phyloP scores from a whole-genome alignment of 2,113 vertebrate genomes.

The Colaptes auratus region DNA sequence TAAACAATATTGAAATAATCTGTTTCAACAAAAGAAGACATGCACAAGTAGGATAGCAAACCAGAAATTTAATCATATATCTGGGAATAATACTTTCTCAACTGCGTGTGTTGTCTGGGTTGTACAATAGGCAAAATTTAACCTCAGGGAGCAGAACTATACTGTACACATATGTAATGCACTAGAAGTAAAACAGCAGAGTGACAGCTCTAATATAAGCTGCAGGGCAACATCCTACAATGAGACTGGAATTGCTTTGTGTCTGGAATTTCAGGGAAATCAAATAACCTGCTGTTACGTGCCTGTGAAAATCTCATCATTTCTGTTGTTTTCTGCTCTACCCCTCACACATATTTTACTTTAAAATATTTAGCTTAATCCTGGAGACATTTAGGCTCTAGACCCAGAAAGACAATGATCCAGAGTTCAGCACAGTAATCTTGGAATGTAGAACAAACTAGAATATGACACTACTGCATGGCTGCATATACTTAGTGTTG shows the following conservation, averaged over 20 bases:
- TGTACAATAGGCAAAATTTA: slow-evolving; percentile 50
- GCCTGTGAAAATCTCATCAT: slow-evolving; percentile 59
- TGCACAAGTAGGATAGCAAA: not conserved
- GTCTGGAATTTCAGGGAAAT: slow-evolving; percentile 70
- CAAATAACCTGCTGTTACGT: slow-evolving; percentile 57
- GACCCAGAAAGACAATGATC: not conserved
- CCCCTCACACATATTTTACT: slow-evolving; percentile 56
- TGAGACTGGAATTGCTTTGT: slow-evolving; percentile 51
- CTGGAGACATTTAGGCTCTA: not conserved
- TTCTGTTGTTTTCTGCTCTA: slow-evolving; percentile 43
- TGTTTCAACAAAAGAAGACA: not conserved
- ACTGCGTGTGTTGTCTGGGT: slow-evolving; percentile 3
- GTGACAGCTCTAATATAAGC: slow-evolving; percentile 57
- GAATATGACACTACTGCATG: not conserved
- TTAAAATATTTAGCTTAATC: slow-evolving; percentile 31
- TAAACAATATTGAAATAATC: slow-evolving; percentile 6
- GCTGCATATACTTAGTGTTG: not conserved
- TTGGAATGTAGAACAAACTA: not conserved
- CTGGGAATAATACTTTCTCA: slow-evolving; percentile 41
- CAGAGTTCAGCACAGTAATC: not conserved
- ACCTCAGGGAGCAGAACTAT: slow-evolving; percentile 29
- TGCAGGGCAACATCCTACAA: slow-evolving; percentile 53
- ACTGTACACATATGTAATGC: slow-evolving; percentile 57
- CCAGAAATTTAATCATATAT: slow-evolving; percentile 11
- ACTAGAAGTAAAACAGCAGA: slow-evolving; percentile 41